A percentile compares a stretch with the other conserved stretches of the same genome.
These are phyloP conservation scores for Megathymus violae DNA, from an alignment of 1,140 invertebrate species.

Conservation along the genomic window DNA sequence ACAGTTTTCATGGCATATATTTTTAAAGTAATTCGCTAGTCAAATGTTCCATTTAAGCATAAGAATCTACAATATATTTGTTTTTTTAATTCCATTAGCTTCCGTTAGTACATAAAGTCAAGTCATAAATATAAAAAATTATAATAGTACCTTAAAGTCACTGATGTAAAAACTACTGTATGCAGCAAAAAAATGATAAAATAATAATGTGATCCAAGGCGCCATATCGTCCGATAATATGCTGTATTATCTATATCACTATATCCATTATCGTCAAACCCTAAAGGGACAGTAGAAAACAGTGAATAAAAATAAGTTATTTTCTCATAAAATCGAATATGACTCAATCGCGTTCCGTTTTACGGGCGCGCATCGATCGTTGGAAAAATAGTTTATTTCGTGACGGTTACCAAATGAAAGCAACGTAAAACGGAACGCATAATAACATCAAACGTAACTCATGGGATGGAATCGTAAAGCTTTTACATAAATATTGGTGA, in stretches of 20 bases:
- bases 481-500: conserved; percentile 55
- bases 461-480: conserved; percentile 63
- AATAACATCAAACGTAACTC: conserved; percentile 66
- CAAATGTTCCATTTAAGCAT: no score
- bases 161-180: no score
- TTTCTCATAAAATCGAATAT: conserved; percentile 70
- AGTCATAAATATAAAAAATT: no score
- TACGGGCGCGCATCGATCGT: conserved; percentile 62
- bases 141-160: no score
- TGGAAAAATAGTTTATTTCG: conserved; percentile 68
- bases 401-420: conserved; percentile 61
- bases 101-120: no score
- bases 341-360: conserved; percentile 65
- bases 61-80: no score
- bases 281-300: conserved; percentile 39
- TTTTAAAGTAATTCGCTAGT: no score
- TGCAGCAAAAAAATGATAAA: no score
- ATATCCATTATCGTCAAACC: conserved; percentile 19
- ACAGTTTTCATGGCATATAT: no score
- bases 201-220: conserved; percentile 1
- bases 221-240: conserved; percentile 21
- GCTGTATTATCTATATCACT: background rate
- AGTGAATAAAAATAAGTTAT: conserved; percentile 56
- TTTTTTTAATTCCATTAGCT: no score
- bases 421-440: conserved; percentile 67